Evolutionary conservation across 92 coral and sea anemone genomes (phyloP), one percentile per base, ranked within the genome.

Genomic region (Epizoanthus ramosus): DNA sequence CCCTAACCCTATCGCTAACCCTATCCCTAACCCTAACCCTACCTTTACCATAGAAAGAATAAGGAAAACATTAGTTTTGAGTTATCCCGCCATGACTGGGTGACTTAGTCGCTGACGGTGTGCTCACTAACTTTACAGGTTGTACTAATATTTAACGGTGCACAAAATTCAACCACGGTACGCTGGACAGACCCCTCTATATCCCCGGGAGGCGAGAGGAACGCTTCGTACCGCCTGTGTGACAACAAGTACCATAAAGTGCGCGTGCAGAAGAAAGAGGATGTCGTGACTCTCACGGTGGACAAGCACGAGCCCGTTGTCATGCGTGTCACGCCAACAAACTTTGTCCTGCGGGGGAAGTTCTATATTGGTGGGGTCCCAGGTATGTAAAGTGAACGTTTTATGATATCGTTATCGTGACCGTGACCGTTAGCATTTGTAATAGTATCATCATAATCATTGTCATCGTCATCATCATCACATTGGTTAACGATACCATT

Each of bases 341-440:
- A 57, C 53, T 87, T 90, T 84, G 5, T 61, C 23, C 84, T 93
- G 19, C 79, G 63, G 28, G 99, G 95, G 22, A 89, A 80, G 35
- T 94, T 97, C 54, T 91, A 97, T 73, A 80, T 97, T 71, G 99
- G 99, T 25, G 99, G 99, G 15, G 91, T 92, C 71, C 97, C 98
- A 82, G 94, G 99, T 97, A 86, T 81, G 71, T 10, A 50, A 50
- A 50, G 14, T 10, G 54, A 50, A 50, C 9, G 54, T 50, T 47
- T 47, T 8, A 39, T 9, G 6, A 0, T 10, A 7, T 47, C 53
- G 8, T 37, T 37, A 3, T 3, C 43, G 6, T 37, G 0, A 37
- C 2, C 43, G 6, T 37, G 0, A 37, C 2, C 53, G 6, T 47
- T 10, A 47, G 12, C 53, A 47, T 47, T 10, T 8, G 12, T 8